A percentile compares a stretch with the other conserved stretches of the same genome.
Conservation (phyloP, 37 sponge, comb jelly and placozoan genomes). For the Halichondria panicea region DNA sequence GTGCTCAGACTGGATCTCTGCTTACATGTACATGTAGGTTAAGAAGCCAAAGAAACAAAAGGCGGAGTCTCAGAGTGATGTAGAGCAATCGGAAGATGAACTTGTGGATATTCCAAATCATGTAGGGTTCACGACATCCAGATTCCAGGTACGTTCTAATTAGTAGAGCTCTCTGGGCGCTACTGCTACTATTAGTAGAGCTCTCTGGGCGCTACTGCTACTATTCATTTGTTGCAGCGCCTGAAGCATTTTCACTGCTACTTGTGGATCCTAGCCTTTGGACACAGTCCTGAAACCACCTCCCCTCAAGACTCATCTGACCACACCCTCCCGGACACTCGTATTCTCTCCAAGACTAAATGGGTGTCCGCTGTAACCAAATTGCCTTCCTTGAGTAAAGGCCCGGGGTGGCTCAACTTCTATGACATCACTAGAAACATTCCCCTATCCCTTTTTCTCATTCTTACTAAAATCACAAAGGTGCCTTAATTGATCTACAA, state of each 20-base stretch:
- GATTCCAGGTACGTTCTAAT: too few relatives aligned
- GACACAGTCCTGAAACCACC: neutral
- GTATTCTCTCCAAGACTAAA: constrained; percentile 9
- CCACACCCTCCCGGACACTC: neutral
- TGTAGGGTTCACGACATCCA: neutral
- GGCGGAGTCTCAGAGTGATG: constrained; percentile 5
- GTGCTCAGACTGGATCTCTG: neutral
- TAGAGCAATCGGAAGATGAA: neutral
- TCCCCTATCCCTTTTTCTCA: constrained; percentile 38
- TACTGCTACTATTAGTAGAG: too few relatives aligned
- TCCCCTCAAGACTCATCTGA: neutral
- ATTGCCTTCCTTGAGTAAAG: neutral
- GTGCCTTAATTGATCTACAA: neutral
- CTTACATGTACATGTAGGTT: neutral
- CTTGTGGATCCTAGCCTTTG: constrained; percentile 46
- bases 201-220: too few relatives aligned
- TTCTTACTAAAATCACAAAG: constrained; percentile 10
- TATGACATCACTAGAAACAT: constrained; percentile 23
- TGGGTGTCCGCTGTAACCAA: constrained; percentile 22
- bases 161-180: too few relatives aligned
- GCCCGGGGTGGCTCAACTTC: constrained; percentile 28
- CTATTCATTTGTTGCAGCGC: constrained; percentile 4
- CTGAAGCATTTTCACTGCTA: constrained; percentile 52
- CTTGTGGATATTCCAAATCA: neutral
- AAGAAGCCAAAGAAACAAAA: constrained; percentile 15